Evolutionary conservation across 2,797 vertebrate genomes (phyloP), one percentile per base, ranked within the genome.

Genomic region (Molossus molossus): DNA sequence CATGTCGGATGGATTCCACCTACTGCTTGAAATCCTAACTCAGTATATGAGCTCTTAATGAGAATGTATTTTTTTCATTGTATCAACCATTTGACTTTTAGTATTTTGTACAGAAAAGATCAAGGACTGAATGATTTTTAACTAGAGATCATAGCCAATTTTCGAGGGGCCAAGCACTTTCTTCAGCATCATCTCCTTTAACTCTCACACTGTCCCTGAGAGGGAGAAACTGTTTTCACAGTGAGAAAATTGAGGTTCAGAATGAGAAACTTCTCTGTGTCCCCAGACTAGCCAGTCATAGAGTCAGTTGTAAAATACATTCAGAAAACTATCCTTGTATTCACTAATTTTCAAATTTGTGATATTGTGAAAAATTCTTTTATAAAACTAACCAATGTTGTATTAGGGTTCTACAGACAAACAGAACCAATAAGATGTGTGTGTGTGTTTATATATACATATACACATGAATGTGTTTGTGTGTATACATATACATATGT

Each of bases 311-410:
- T 79, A 73, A 76, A 50, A 83, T 57, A 70, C 29, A 53, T 89
- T 90, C 37, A 53, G 53, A 81, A 94, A 90, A 69, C 11, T 73
- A 27, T 67, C 14, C 27, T 82, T 17, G 29, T 50, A 60, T 62
- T 88, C 27, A 70, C 20, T 33, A 65, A 60, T 8, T 65, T 96
- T 85, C 86, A 77, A 76, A 91, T 72, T 45, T 93, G 10, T 75
- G 62, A 80, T 86, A 75, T 11, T 64, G 4, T 81, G 14, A 21
- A 62, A 60, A 25, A 72, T 50, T 18, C 2, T 76, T 37, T 82
- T 65, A 58, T 70, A 86, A 67, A 50, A 94, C 53, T 37, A 62
- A 21, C 11, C 18, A 55, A 7, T 86, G 33, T 58, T 18, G 0
- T 60, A 25, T 87, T 91, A 82, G 15, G 9, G 29, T 80, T 86